Base-by-base conservation (phyloP, 2,113 vertebrate species). In the Salvelinus fontinalis region DNA sequence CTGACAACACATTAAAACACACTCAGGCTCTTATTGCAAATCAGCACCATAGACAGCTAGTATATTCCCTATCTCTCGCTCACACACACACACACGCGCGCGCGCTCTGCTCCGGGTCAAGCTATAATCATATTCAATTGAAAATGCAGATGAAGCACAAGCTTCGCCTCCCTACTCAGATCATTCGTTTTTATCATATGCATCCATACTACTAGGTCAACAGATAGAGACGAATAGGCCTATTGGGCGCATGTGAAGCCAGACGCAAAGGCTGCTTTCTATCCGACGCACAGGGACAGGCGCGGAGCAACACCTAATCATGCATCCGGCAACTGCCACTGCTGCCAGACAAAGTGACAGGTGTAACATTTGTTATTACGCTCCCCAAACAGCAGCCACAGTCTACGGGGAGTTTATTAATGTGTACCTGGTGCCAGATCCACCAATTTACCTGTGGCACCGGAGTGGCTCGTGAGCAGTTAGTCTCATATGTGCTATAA, bases 391-490 rank as follows among this genome's bases (percentile, higher is more conserved):
- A 54, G 60, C 82, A 57, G 62, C 60, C 29, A 13, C 13, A 5
- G 75, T 81, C 86, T 76, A 27, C 74, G 0, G 91, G 87, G 91
- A 90, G 84, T 86, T 87, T 84, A 91, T 91, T 90, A 87, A 84
- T 64, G 78, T 31, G 0, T 74, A 8, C 85, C 34, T 87, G 89
- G 89, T 89, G 91, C 65, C 68, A 1, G 69, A 69, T 85, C 80
- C 77, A 49, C 70, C 76, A 5, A 70, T 79, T 82, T 67, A 81
- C 86, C 79, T 54, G 16, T 60, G 75, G 83, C 80, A 87, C 82
- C 78, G 54, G 79, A 31, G 77, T 67, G 49, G 60, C 81, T 76
- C 82, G 11, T 51, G 49, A 51, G 49, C 67, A 48, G 69, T 78
- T 67, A 3, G 81, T 71, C 73, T 44, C 82, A 26, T 9, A n/a